Evolutionary conservation across 2,797 vertebrate species (phyloP).

Genomic region (Neosilurus hyrtlii): DNA sequence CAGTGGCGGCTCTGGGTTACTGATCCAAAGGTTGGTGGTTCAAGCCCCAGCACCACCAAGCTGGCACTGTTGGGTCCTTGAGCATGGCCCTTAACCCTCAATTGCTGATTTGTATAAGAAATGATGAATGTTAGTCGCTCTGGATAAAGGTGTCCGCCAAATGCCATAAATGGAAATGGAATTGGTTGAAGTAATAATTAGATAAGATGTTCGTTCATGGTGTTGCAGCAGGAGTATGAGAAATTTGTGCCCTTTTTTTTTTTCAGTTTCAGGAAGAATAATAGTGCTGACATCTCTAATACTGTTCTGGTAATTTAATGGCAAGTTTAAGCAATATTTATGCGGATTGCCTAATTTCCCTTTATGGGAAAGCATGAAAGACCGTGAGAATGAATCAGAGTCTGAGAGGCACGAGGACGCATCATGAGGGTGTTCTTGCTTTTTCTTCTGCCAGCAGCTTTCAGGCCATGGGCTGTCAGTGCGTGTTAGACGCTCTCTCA

Average conservation of each 20-base stretch:
- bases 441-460: slow-evolving; percentile 37
- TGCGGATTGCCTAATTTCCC: neutral
- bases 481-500: slow-evolving; percentile 48
- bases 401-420: slow-evolving; percentile 6
- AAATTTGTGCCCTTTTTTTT: neutral
- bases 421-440: neutral
- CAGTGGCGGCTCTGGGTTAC: no score
- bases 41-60: no score
- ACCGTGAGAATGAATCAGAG: neutral
- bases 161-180: no score
- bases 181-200: no score
- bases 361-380: neutral
- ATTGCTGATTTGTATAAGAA: no score
- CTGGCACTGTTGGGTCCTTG: no score
- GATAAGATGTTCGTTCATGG: neutral
- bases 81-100: no score
- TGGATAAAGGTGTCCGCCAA: no score
- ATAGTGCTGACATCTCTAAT: neutral
- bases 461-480: slow-evolving; percentile 49
- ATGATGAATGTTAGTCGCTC: no score
- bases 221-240: neutral
- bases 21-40: no score
- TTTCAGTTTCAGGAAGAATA: neutral
- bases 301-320: neutral
- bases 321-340: neutral